phyloP scores from a whole-genome alignment of 2,113 vertebrate genomes.

The Pitta sordida region DNA sequence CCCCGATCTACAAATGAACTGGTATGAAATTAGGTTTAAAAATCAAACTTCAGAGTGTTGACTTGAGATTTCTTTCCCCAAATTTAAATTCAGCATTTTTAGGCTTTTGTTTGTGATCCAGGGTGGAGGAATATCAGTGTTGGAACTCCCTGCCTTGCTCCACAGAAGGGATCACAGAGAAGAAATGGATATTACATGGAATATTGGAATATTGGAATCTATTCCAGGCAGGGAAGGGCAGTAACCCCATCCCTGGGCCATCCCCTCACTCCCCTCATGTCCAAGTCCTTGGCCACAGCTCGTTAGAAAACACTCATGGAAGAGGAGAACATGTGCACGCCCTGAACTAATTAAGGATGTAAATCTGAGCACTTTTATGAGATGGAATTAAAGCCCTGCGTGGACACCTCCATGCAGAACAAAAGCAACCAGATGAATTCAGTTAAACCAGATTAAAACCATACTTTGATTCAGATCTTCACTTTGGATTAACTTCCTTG shows the following conservation, averaged over 20 bases:
- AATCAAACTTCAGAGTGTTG: not conserved
- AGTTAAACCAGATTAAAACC: not conserved
- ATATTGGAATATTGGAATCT: too few species aligned
- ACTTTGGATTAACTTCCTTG: not conserved
- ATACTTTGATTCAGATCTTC: rapidly evolving
- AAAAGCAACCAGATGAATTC: not conserved
- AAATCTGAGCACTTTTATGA: not conserved
- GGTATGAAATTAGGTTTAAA: not conserved
- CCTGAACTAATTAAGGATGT: not conserved
- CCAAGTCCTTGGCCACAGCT: not conserved
- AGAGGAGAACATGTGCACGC: not conserved
- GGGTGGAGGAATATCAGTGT: rapidly evolving
- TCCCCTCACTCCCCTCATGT: rapidly evolving
- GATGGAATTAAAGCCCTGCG: not conserved
- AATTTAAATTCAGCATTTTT: rapidly evolving
- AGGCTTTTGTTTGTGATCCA: not conserved
- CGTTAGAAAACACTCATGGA: rapidly evolving
- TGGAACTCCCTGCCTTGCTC: rapidly evolving
- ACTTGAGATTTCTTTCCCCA: not conserved
- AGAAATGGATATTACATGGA: too few species aligned
- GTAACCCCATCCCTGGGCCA: too few species aligned
- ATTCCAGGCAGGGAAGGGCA: not conserved
- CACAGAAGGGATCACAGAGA: not conserved
- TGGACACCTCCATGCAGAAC: not conserved
- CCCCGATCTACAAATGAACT: not conserved